Percentiles rank a stretch among this genome's conserved stretches.
These are phyloP conservation scores for Chitala chitala DNA, from an alignment of 2,113 vertebrate genomes.

Conservation along the genomic window DNA sequence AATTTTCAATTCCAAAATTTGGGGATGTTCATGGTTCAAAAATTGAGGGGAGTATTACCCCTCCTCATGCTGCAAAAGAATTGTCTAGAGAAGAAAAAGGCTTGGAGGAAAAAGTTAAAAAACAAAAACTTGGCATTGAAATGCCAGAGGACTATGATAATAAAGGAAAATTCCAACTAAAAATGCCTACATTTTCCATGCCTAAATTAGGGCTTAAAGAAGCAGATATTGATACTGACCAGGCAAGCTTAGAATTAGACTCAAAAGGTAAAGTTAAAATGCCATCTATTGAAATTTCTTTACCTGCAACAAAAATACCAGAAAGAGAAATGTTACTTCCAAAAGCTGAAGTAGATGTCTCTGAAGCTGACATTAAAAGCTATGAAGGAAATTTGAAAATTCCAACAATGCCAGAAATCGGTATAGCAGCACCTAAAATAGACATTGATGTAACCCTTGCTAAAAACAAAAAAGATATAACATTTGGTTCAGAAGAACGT, in stretches of 20 bases:
- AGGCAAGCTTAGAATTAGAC: conserved; percentile 35
- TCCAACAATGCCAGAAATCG: conserved; percentile 54
- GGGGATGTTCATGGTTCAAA: conserved; percentile 52
- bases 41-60: conserved; percentile 37
- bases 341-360: conserved; percentile 52
- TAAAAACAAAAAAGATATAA: conserved; percentile 38
- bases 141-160: conserved; percentile 42
- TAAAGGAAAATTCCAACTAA: conserved; percentile 52
- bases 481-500: conserved; percentile 18
- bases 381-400: conserved; percentile 62
- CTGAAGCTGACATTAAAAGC: conserved; percentile 51
- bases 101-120: conserved; percentile 50
- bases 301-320: conserved; percentile 45
- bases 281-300: conserved; percentile 61
- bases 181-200: conserved; percentile 63
- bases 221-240: conserved; percentile 34
- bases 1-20: conserved; percentile 69
- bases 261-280: conserved; percentile 56
- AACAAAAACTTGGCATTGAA: conserved; percentile 31
- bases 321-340: conserved; percentile 48
- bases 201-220: conserved; percentile 53
- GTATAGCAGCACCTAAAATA: conserved; percentile 63
- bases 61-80: conserved; percentile 42
- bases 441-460: conserved; percentile 57
- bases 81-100: conserved; percentile 50